Evolutionary conservation across 2,113 vertebrate genomes (phyloP).

Genomic region (Rhegmatorhina hoffmannsi): DNA sequence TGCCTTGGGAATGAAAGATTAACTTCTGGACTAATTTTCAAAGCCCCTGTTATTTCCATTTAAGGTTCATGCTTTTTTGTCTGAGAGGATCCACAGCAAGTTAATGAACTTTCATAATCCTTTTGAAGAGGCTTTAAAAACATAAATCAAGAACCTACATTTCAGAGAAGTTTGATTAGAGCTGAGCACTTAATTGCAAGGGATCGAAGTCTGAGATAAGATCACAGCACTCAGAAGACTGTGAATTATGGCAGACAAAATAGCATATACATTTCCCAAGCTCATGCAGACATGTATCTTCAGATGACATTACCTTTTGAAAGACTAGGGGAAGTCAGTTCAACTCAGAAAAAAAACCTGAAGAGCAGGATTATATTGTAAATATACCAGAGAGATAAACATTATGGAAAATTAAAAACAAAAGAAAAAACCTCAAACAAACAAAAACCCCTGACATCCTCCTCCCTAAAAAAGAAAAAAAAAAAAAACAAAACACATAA

Average conservation of each 20-base stretch:
- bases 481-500: no score
- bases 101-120: not conserved
- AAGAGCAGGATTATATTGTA: not conserved
- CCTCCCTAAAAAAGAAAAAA: no score
- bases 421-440: no score
- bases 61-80: not conserved
- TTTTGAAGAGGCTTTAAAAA: constrained; percentile 25
- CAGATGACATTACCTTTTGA: not conserved
- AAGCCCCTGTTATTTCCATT: not conserved
- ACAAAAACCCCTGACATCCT: no score
- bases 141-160: not conserved
- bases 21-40: constrained; percentile 21
- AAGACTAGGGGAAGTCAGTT: not conserved
- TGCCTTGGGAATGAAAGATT: constrained; percentile 4
- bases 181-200: constrained; percentile 2
- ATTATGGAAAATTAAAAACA: not conserved
- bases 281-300: not conserved
- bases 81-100: not conserved
- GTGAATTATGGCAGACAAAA: not conserved
- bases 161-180: constrained; percentile 1
- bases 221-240: not conserved
- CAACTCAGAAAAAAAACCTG: not conserved
- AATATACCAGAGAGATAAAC: not conserved
- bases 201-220: not conserved
- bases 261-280: not conserved